Conservation (phyloP, 1,140 invertebrate genomes). For the Glossosoma conforme region DNA sequence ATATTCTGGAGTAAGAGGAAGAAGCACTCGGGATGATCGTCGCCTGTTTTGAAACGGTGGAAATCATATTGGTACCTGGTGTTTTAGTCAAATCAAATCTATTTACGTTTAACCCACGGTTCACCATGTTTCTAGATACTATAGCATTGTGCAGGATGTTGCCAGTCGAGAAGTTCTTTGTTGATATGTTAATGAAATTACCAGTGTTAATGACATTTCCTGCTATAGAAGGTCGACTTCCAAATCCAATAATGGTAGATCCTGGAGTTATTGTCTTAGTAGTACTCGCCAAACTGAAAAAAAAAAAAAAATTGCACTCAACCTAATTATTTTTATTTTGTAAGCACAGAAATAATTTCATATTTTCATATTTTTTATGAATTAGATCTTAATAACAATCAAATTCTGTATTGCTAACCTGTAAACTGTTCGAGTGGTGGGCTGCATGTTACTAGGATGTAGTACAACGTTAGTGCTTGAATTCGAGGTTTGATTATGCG, state of each 20-base stretch:
- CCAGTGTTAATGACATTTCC: constrained; percentile 32
- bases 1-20: constrained; percentile 8
- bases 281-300: constrained; percentile 45
- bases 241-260: constrained; percentile 42
- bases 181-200: constrained; percentile 45
- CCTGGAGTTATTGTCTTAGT: constrained; percentile 46
- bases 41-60: constrained; percentile 8
- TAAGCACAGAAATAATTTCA: neutral
- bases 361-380: neutral
- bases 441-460: constrained; percentile 22
- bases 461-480: constrained; percentile 16
- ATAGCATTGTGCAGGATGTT: constrained; percentile 50
- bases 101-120: constrained; percentile 21
- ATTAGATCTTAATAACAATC: neutral
- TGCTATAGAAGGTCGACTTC: constrained; percentile 40
- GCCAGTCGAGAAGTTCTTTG: constrained; percentile 47
- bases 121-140: constrained; percentile 38
- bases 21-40: constrained; percentile 13
- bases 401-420: constrained; percentile 15
- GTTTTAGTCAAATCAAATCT: constrained; percentile 19
- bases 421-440: constrained; percentile 26
- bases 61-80: constrained; percentile 2
- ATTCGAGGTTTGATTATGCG: constrained; percentile 15
- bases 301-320: constrained; percentile 3
- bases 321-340: constrained; percentile 1